Conservation (phyloP, 2,888 invertebrate genomes). For the Scaptomyza polygonia region DNA sequence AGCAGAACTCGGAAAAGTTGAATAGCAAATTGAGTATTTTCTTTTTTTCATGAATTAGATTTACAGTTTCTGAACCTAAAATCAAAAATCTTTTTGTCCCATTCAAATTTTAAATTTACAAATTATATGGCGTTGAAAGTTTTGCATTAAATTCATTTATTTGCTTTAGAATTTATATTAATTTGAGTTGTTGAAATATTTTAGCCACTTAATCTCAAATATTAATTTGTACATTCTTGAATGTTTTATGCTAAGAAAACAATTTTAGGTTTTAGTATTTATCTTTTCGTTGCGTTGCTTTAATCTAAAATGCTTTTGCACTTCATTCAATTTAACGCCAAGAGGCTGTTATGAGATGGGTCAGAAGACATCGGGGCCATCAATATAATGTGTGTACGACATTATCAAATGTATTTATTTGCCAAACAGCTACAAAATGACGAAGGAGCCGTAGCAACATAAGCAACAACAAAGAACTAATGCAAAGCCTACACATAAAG, state of each 20-base stretch:
- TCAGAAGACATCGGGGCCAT: conserved; percentile 31
- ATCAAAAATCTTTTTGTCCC: neutral
- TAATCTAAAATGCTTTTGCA: conserved; percentile 36
- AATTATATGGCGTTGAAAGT: neutral
- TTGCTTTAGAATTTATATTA: neutral
- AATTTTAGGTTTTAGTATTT: conserved; percentile 12
- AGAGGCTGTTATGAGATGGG: conserved; percentile 5
- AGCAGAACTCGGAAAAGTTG: conserved; percentile 30
- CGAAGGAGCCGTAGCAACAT: neutral
- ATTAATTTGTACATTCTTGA: neutral
- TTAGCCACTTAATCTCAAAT: neutral
- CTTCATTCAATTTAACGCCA: conserved; percentile 53
- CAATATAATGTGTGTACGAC: conserved; percentile 62
- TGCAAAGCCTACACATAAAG: conserved; percentile 58
- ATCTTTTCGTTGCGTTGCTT: neutral
- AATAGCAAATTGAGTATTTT: conserved; percentile 33
- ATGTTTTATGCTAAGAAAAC: conserved; percentile 5
- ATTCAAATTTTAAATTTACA: neutral
- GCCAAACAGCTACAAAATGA: conserved; percentile 46
- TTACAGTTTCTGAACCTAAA: neutral
- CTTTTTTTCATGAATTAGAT: too few species aligned
- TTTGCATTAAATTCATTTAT: neutral
- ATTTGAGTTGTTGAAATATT: neutral
- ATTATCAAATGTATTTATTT: conserved; percentile 74
- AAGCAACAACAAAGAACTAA: conserved; percentile 11